Evolutionary conservation across 2,797 vertebrate species (phyloP), one percentile per base, ranked within the genome.

Genomic region (Anas acuta): DNA sequence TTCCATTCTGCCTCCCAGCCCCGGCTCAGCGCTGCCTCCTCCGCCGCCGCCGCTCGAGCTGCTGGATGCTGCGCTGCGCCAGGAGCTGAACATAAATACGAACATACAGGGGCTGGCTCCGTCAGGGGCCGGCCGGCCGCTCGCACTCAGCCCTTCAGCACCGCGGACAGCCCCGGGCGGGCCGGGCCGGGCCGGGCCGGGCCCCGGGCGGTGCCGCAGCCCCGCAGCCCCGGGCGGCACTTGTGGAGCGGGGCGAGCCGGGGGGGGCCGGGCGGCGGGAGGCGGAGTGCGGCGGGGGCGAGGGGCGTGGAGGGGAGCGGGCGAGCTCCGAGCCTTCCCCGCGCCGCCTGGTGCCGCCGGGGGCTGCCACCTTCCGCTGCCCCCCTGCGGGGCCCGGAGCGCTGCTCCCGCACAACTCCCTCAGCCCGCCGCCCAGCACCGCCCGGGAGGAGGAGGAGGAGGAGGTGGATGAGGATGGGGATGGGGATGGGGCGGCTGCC

Each of bases 1-100:
- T 93, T 96, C 97, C 98, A 98, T 98, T 75, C 87, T 96, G 97
- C 96, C 96, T 96, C 96, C 94, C 96, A 94, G 96, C 92, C 95
- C 96, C 69, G 96, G 94, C 86, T 96, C 93, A 88, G 96, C 93
- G 93, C 90, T 83, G 95, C 96, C 84, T 90, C 92, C 84, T 87
- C 92, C 53, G 62, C 91, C 39, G 39, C 39, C 85, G 96, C 96
- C 91, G 85, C 94, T 93, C 76, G 67, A 90, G 92, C 89, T 80
- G 96, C 94, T 73, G 91, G 96, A 91, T 91, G 93, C 96, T 90
- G 96, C 97, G 96, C 97, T 95, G 97, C 97, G 96, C 97, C 97
- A 92, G 92, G 96, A 95, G 95, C 96, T 93, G 97, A 94, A 97
- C 98, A 97, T 97, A 95, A 96, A 98, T 51, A 51, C 49, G 49